Evolutionary conservation across 2,888 invertebrate species (phyloP).

Genomic region (Perithous albicinctus): DNA sequence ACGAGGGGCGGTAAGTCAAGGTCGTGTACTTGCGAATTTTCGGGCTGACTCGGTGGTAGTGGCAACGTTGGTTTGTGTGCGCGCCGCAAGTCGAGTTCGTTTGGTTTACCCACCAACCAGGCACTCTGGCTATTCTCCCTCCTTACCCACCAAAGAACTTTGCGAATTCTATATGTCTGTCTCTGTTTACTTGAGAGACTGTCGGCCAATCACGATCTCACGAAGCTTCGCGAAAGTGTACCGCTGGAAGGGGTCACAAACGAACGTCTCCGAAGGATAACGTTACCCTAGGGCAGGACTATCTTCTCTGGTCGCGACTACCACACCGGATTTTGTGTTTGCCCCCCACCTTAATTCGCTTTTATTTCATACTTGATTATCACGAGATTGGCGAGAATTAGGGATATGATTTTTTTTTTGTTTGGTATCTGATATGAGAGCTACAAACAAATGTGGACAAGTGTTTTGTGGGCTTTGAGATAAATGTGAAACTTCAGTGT

Average conservation of each 20-base stretch:
- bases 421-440: background rate
- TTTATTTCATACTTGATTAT: background rate
- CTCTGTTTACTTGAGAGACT: background rate
- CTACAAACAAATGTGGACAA: background rate
- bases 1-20: slow-evolving; percentile 72
- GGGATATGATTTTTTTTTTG: background rate
- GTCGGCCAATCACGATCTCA: slow-evolving; percentile 55
- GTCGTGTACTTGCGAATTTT: slow-evolving; percentile 76
- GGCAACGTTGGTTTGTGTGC: slow-evolving; percentile 31
- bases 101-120: slow-evolving; percentile 20
- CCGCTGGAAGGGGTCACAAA: slow-evolving; percentile 45
- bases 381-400: background rate
- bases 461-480: too few relatives aligned
- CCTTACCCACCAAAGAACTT: too few relatives aligned
- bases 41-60: slow-evolving; percentile 62
- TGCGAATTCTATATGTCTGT: slow-evolving; percentile 13
- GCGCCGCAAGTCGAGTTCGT: slow-evolving; percentile 35
- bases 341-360: slow-evolving; percentile 16
- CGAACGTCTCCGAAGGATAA: slow-evolving; percentile 77
- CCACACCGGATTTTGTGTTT: slow-evolving; percentile 22
- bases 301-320: slow-evolving; percentile 59
- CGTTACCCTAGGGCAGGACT: slow-evolving; percentile 82
- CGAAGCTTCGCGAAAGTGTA: slow-evolving; percentile 64
- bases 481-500: too few relatives aligned
- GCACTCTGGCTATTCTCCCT: slow-evolving; percentile 37